Percentiles rank a stretch among this genome's conserved stretches.
Conservation (phyloP, 2,113 vertebrate species). For the Thamnaconus septentrionalis region DNA sequence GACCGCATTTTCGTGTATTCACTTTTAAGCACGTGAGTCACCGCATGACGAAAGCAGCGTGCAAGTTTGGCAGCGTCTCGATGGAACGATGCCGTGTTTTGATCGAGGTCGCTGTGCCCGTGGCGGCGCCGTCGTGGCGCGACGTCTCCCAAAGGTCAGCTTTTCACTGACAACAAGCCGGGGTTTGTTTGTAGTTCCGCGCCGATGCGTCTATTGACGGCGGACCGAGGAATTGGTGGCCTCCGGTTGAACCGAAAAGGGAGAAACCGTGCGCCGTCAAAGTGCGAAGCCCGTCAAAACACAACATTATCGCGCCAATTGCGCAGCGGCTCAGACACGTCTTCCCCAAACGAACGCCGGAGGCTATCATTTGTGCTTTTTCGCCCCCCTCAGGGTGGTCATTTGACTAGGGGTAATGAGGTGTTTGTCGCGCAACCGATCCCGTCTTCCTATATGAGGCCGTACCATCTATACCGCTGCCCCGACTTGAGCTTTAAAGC, state of each 20-base stretch:
- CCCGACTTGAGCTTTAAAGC: constrained; percentile 58
- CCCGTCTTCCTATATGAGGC: constrained; percentile 42
- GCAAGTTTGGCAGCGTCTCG: not conserved
- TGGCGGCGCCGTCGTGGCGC: not conserved
- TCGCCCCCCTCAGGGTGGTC: constrained; percentile 55
- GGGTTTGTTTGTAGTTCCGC: not conserved
- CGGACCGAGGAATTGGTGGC: not conserved
- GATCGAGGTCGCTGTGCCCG: not conserved
- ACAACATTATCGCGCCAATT: constrained; percentile 13
- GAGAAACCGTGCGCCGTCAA: not conserved
- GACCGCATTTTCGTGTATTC: not conserved
- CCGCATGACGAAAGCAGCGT: constrained; percentile 7
- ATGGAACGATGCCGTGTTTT: not conserved
- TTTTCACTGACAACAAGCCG: not conserved
- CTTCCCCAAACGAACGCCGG: constrained; percentile 49
- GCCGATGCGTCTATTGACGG: not conserved
- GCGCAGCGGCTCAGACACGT: too few relatives aligned
- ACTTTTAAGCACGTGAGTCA: not conserved
- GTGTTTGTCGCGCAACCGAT: constrained; percentile 30
- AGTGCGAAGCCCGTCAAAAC: constrained; percentile 30
- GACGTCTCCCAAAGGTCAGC: constrained; percentile 2
- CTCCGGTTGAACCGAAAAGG: constrained; percentile 3
- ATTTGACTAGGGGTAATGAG: constrained; percentile 66
- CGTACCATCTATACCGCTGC: constrained; percentile 49
- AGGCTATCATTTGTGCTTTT: constrained; percentile 58